phyloP scores from a whole-genome alignment of 2,797 vertebrate species.

The Momotus momota region DNA sequence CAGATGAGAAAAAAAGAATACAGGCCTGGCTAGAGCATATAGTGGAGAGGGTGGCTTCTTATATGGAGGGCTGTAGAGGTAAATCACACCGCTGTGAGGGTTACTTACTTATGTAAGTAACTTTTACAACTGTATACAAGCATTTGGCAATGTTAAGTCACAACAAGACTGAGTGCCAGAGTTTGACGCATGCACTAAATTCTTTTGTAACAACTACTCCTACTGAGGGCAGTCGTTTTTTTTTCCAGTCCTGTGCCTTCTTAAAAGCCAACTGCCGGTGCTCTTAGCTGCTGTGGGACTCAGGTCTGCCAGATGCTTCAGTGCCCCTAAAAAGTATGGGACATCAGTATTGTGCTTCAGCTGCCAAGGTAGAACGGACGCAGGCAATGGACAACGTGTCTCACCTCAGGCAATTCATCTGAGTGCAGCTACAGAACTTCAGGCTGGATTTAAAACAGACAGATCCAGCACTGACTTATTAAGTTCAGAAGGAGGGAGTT shows the following conservation, averaged over 20 bases:
- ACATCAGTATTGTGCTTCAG: neutral
- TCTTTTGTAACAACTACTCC: neutral
- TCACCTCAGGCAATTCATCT: neutral
- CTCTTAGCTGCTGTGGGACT: neutral
- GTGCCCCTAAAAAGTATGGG: rapidly evolving
- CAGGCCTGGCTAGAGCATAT: neutral
- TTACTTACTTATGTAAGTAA: neutral
- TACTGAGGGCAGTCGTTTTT: neutral
- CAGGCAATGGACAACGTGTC: neutral
- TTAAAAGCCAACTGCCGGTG: neutral
- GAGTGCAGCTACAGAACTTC: neutral
- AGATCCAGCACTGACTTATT: neutral
- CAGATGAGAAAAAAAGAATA: neutral
- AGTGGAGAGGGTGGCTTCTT: neutral
- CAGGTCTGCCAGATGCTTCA: neutral
- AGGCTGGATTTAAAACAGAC: neutral
- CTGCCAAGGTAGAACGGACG: neutral
- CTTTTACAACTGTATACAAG: neutral
- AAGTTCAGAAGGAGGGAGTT: neutral
- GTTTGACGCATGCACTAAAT: neutral
- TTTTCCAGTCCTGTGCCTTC: neutral
- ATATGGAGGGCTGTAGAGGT: neutral
- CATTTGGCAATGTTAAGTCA: neutral
- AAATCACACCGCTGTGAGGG: neutral
- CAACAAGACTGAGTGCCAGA: neutral